A percentile compares a stretch with the other conserved stretches of the same genome.
phyloP scores from a whole-genome alignment of 2,797 vertebrate species.

The Melanotaenia parkinsoni region DNA sequence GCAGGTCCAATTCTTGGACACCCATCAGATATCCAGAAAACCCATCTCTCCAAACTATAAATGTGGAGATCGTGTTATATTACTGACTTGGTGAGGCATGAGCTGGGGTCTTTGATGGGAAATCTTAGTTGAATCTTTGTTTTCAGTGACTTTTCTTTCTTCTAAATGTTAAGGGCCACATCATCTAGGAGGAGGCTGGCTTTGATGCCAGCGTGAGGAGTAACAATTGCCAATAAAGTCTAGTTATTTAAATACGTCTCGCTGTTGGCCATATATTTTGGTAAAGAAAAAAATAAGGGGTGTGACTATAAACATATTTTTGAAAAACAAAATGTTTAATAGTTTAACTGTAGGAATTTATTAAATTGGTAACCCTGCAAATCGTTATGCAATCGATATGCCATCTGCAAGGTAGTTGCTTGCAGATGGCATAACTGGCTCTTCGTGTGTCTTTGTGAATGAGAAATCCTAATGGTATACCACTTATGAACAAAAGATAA shows the following conservation, averaged over 20 bases:
- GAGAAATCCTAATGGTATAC: too few relatives aligned
- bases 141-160: slow-evolving; percentile 37
- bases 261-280: slow-evolving; percentile 55
- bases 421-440: too few relatives aligned
- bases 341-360: background rate
- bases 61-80: slow-evolving; percentile 17
- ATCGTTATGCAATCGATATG: too few relatives aligned
- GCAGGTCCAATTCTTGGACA: slow-evolving; percentile 23
- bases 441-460: too few relatives aligned
- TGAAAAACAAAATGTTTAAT: background rate
- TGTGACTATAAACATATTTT: background rate
- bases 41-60: slow-evolving; percentile 3
- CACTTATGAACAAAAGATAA: too few relatives aligned
- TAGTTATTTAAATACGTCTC: slow-evolving; percentile 64
- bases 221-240: slow-evolving; percentile 70
- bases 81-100: slow-evolving; percentile 40
- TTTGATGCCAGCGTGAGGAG: slow-evolving; percentile 45
- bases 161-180: slow-evolving; percentile 27
- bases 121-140: slow-evolving; percentile 35
- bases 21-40: slow-evolving; percentile 24
- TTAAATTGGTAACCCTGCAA: background rate
- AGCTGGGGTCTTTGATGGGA: slow-evolving; percentile 21
- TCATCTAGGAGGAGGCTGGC: slow-evolving; percentile 27
- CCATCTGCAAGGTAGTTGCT: background rate
- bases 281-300: background rate